A percentile compares a stretch with the other conserved stretches of the same genome.
These are phyloP conservation scores for Neodiprion fabricii DNA, from an alignment of 1,140 invertebrate genomes.

Conservation along the genomic window DNA sequence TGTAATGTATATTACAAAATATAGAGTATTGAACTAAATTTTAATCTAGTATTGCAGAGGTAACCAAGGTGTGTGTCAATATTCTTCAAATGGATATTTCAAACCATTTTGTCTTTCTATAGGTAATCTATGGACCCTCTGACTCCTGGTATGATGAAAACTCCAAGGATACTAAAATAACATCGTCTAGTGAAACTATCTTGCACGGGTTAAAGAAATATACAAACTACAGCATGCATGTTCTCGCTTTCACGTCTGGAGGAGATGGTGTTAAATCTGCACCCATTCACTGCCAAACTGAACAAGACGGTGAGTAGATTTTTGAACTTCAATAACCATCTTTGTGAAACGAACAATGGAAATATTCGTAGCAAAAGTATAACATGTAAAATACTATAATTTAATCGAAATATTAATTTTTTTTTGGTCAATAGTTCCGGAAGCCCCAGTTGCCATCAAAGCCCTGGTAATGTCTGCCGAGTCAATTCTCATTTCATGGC, in stretches of 20 bases:
- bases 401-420: conserved; percentile 9
- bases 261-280: conserved; percentile 93
- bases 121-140: conserved; percentile 90
- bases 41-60: too few relatives aligned
- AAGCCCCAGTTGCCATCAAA: conserved; percentile 90
- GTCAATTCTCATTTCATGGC: conserved; percentile 93
- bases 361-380: conserved; percentile 19
- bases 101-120: conserved; percentile 20
- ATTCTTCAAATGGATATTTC: neutral
- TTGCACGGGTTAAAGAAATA: conserved; percentile 92
- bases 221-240: conserved; percentile 97
- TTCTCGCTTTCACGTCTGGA: conserved; percentile 91
- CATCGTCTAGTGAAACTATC: conserved; percentile 90
- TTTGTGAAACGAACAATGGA: conserved; percentile 14
- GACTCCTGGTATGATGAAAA: conserved; percentile 93
- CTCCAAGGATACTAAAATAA: conserved; percentile 89
- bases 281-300: conserved; percentile 92
- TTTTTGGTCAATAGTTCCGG: conserved; percentile 74
- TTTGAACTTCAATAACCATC: neutral
- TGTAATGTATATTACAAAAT: too few relatives aligned
- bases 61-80: too few relatives aligned
- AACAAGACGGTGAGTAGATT: conserved; percentile 83
- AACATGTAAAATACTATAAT: conserved; percentile 12
- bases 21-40: too few relatives aligned
- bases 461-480: conserved; percentile 89